Evolutionary conservation across 2,797 vertebrate species (phyloP).

Genomic region (Rousettus madagascariensis): DNA sequence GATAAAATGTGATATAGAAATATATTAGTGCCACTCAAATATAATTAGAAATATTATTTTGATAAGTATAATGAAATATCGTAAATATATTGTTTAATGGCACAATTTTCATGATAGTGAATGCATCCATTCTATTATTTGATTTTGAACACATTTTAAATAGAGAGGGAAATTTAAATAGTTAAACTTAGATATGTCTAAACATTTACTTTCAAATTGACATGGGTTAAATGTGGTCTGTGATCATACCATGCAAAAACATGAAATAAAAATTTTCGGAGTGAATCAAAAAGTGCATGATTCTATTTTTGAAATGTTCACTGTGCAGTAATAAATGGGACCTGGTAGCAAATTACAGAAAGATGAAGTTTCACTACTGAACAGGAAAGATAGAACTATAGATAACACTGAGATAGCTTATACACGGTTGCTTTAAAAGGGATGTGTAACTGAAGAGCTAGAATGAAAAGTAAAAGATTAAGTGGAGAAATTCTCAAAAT

Average conservation of each 20-base stretch:
- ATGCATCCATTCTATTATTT: not conserved
- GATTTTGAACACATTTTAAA: not conserved
- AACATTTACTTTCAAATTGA: constrained; percentile 30
- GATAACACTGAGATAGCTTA: rapidly evolving
- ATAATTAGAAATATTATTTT: not conserved
- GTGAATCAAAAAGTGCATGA: not conserved
- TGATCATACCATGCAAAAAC: not conserved
- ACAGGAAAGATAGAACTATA: not conserved
- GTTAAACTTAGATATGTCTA: not conserved
- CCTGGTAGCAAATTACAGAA: not conserved
- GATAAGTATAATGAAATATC: not conserved
- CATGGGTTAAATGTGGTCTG: not conserved
- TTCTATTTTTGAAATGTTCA: not conserved
- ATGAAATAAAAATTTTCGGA: not conserved
- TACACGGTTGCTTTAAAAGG: not conserved
- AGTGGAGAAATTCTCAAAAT: not conserved
- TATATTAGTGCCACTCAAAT: not conserved
- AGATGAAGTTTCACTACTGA: not conserved
- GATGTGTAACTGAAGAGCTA: not conserved
- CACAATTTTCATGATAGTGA: not conserved
- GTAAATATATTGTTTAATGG: not conserved
- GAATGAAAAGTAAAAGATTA: not conserved
- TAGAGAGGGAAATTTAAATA: not conserved
- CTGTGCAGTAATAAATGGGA: not conserved
- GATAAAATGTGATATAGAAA: not conserved